Base-by-base conservation (phyloP, 2,888 invertebrate species). In the Schizotus pectinicornis region DNA sequence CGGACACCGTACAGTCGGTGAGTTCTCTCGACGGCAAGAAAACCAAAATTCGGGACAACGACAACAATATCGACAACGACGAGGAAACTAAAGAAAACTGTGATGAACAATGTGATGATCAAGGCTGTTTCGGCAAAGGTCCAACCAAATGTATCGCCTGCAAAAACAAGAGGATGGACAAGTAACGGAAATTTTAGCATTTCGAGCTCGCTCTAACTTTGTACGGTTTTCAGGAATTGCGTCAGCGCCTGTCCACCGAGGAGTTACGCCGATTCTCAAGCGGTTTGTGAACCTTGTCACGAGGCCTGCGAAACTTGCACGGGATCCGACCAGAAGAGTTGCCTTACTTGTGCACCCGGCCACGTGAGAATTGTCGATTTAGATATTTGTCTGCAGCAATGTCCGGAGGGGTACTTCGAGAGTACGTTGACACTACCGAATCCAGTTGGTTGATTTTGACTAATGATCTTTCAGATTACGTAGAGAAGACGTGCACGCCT, bases 241-340 rank as follows among this genome's bases (percentile, higher is more conserved):
- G 91, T 94, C 2, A 90, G 90, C 62, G 85, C 88, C 45, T 94
- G 94, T 74, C 94, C 94, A 6, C 91, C 91, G 8, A 85, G 92
- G 68, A 93, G 92, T 72, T 94, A 89, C 71, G 88, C 90, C 0
- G 91, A 92, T 74, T 88, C 89, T 69, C 89, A 89, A 37, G 90
- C 88, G 38, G 86, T 89, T 13, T 95, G 94, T 72, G 90, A 90
- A 86, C 90, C 91, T 0, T 95, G 95, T 71, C 93, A 94, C 74
- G 92, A 93, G 74, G 92, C 92, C 8, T 95, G 95, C 73, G 90
- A 91, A 75, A 93, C 91, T 9, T 95, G 95, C 72, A 91, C 91
- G 14, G 95, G 94, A 6, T 88, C 93, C 2, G 92, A 92, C 7
- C 92, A 91, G 75, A 92, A 92, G 74, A 92, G 92, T 50, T 94